Conservation (phyloP, 2,888 invertebrate species). For the Mythimna vitellina region DNA sequence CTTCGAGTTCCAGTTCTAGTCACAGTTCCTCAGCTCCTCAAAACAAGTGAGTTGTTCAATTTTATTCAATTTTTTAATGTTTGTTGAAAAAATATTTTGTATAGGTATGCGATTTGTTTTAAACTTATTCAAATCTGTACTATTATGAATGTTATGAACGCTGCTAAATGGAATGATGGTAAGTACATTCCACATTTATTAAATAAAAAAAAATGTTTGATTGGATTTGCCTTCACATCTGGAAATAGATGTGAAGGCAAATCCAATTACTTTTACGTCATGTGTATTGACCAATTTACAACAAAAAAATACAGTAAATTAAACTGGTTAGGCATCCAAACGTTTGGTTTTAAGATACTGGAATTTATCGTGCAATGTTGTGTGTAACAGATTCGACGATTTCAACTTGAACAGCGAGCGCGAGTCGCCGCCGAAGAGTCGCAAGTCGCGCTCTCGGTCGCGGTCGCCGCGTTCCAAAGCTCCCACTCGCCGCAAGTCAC, state of each 20-base stretch:
- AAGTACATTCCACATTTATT: conserved; percentile 44
- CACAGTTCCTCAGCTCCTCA: conserved; percentile 83
- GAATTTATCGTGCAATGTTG: conserved; percentile 12
- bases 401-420: conserved; percentile 89
- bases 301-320: too few species aligned
- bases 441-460: conserved; percentile 77
- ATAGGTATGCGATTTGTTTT: conserved; percentile 9
- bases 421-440: conserved; percentile 81
- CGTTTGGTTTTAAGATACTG: not conserved
- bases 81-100: not conserved
- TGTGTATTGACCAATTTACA: not conserved
- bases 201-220: not conserved
- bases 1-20: conserved; percentile 88
- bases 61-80: conserved; percentile 17
- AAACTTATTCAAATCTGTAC: conserved; percentile 29
- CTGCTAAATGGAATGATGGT: conserved; percentile 54
- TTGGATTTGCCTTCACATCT: not conserved
- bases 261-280: not conserved
- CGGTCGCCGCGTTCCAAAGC: conserved; percentile 75
- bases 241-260: not conserved
- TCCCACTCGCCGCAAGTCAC: conserved; percentile 80
- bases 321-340: not conserved
- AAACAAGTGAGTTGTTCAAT: conserved; percentile 79
- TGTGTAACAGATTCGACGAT: conserved; percentile 84
- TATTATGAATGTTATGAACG: conserved; percentile 32